Evolutionary conservation across 2,113 vertebrate species (phyloP).

Genomic region (Mustela nigripes): DNA sequence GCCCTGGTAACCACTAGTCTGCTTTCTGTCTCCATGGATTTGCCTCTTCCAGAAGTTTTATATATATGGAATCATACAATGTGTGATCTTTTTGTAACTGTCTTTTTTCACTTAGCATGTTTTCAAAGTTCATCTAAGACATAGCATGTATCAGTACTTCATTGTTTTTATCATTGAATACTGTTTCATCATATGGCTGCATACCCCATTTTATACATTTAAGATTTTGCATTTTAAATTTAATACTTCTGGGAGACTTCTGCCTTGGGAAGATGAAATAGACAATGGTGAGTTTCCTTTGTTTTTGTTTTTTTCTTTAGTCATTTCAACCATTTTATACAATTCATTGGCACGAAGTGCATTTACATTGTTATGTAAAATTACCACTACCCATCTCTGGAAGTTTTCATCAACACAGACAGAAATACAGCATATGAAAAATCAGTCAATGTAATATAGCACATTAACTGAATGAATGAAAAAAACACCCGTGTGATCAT

Average conservation of each 20-base stretch:
- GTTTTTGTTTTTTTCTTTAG: neutral
- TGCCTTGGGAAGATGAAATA: neutral
- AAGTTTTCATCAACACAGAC: neutral
- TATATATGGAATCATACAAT: neutral
- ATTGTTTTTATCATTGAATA: neutral
- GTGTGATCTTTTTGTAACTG: neutral
- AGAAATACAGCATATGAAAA: neutral
- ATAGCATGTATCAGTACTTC: neutral
- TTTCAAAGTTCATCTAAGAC: neutral
- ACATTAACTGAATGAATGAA: neutral
- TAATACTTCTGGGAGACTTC: neutral
- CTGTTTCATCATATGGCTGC: neutral
- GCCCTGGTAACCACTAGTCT: neutral
- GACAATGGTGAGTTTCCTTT: neutral
- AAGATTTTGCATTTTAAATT: neutral
- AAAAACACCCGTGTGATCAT: neutral
- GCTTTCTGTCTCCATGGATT: neutral
- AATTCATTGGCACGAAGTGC: neutral
- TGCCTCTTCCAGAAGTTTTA: neutral
- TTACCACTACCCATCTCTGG: neutral
- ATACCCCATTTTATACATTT: neutral
- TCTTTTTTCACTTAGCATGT: neutral
- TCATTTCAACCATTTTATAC: neutral
- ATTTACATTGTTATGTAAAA: neutral
- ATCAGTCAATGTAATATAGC: neutral